phyloP scores from a whole-genome alignment of 2,113 vertebrate species.

The Scartelaos histophorus region DNA sequence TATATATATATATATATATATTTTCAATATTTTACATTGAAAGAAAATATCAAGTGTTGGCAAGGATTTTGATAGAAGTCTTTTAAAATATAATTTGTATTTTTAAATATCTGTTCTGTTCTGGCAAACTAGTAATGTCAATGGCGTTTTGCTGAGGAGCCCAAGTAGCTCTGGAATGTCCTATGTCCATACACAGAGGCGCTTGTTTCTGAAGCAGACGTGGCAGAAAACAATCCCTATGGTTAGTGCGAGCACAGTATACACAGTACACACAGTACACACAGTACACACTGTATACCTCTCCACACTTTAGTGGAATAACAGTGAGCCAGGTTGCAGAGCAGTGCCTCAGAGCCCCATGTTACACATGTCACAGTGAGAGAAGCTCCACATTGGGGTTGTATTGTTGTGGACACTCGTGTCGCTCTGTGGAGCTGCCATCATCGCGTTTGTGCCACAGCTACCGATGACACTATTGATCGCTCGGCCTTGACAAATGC shows the following conservation, averaged over 20 bases:
- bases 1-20: background rate
- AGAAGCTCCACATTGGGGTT: conserved; percentile 48
- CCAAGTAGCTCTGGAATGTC: conserved; percentile 57
- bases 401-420: conserved; percentile 25
- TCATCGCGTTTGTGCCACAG: conserved; percentile 28
- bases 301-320: conserved; percentile 57
- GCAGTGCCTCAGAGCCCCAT: conserved; percentile 28
- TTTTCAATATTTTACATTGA: background rate
- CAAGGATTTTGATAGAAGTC: background rate
- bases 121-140: conserved; percentile 32
- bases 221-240: conserved; percentile 52
- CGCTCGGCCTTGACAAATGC: conserved; percentile 40
- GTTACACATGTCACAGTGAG: conserved; percentile 45
- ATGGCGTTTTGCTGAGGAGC: conserved; percentile 42
- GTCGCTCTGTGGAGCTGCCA: background rate
- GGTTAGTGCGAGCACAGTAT: conserved; percentile 36
- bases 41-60: background rate
- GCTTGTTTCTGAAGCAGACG: conserved; percentile 52
- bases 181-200: conserved; percentile 46
- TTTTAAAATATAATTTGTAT: background rate
- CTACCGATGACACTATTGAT: conserved; percentile 56
- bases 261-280: too few relatives aligned
- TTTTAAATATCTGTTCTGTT: conserved; percentile 8
- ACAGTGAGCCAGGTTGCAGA: conserved; percentile 48
- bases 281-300: conserved; percentile 25